Evolutionary conservation across 2,888 invertebrate genomes (phyloP).

Genomic region (Euproctis similis): DNA sequence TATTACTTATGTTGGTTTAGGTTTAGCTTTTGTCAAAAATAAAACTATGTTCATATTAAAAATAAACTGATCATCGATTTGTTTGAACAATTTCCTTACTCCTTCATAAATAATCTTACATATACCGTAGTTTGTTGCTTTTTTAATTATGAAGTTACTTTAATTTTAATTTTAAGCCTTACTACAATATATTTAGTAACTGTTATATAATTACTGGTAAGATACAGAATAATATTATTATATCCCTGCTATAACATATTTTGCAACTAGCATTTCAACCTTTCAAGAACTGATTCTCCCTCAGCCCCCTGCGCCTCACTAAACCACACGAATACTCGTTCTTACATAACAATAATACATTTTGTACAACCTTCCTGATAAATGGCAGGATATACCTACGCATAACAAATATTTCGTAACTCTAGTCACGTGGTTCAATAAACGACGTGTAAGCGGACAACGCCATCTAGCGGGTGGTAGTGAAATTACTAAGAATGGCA

Average conservation of each 20-base stretch:
- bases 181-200: too few relatives aligned
- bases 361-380: constrained; percentile 33
- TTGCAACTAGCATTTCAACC: constrained; percentile 53
- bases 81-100: too few relatives aligned
- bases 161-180: too few relatives aligned
- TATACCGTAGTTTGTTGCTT: too few relatives aligned
- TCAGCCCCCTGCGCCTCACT: constrained; percentile 41
- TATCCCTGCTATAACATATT: constrained; percentile 60
- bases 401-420: constrained; percentile 21
- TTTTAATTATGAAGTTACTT: too few relatives aligned
- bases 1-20: too few relatives aligned
- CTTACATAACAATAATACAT: constrained; percentile 73
- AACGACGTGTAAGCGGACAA: constrained; percentile 32
- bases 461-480: constrained; percentile 64
- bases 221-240: too few relatives aligned
- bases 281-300: constrained; percentile 47
- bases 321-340: constrained; percentile 66
- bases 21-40: too few relatives aligned
- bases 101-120: too few relatives aligned
- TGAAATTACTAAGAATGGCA: constrained; percentile 21
- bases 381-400: constrained; percentile 23
- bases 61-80: too few relatives aligned
- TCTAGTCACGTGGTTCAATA: constrained; percentile 67
- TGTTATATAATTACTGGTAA: too few relatives aligned
- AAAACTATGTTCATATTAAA: too few relatives aligned